Conservation (phyloP, 2,888 invertebrate genomes). For the Agonopterix subpropinquella region DNA sequence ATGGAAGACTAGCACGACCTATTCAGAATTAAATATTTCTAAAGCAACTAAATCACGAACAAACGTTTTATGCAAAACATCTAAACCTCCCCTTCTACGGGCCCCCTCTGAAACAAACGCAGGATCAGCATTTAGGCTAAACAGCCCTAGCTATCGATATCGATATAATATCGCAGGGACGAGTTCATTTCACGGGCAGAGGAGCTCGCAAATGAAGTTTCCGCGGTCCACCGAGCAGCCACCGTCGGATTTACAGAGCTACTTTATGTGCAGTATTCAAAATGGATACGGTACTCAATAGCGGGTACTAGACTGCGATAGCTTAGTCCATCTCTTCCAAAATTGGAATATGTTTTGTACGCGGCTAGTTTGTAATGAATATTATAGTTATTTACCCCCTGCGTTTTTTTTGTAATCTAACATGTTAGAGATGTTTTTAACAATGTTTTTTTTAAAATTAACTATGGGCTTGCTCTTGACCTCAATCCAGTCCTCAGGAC, state of each 20-base stretch:
- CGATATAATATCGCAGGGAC: slow-evolving; percentile 47
- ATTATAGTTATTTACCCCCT: too few species aligned
- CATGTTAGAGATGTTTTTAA: too few species aligned
- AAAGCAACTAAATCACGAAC: slow-evolving; percentile 3
- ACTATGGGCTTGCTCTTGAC: too few species aligned
- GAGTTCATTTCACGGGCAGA: slow-evolving; percentile 75
- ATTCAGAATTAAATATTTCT: too few species aligned
- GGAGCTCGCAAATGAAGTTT: slow-evolving; percentile 73
- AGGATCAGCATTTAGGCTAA: slow-evolving; percentile 25
- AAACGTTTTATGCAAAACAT: slow-evolving; percentile 2
- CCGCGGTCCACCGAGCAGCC: slow-evolving; percentile 55
- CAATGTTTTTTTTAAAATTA: too few species aligned
- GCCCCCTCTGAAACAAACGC: slow-evolving; percentile 15
- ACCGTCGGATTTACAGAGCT: slow-evolving; percentile 10
- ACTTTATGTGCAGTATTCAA: background rate
- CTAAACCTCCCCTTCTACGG: background rate
- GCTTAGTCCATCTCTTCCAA: too few species aligned
- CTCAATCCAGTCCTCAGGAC: too few species aligned
- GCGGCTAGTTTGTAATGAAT: too few species aligned
- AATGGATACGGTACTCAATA: background rate
- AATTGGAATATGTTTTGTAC: too few species aligned
- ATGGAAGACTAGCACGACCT: too few species aligned
- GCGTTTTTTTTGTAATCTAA: too few species aligned
- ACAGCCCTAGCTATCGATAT: slow-evolving; percentile 24
- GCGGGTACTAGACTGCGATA: too few species aligned